Evolutionary conservation across 2,888 invertebrate species (phyloP).

Genomic region (Eumacrocentrus americanus): DNA sequence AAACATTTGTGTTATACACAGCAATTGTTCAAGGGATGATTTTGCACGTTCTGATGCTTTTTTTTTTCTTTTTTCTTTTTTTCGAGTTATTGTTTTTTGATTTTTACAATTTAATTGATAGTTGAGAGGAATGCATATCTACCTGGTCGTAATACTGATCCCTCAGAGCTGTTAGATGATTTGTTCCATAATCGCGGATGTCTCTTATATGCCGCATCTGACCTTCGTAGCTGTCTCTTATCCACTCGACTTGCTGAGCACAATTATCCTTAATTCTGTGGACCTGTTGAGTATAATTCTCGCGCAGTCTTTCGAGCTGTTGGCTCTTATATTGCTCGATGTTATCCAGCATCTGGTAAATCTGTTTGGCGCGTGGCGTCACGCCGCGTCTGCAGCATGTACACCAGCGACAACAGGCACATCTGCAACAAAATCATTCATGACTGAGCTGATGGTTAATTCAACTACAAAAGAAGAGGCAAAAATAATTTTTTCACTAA

Average conservation of each 20-base stretch:
- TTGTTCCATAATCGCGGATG: conserved; percentile 90
- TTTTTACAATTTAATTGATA: not conserved
- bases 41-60: no score
- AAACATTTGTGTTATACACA: no score
- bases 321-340: conserved; percentile 89
- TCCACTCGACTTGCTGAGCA: conserved; percentile 91
- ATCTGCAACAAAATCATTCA: conserved; percentile 64
- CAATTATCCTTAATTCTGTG: conserved; percentile 93
- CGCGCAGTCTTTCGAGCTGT: conserved; percentile 85
- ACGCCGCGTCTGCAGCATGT: conserved; percentile 75
- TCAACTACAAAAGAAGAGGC: not conserved
- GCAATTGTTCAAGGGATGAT: not conserved
- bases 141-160: conserved; percentile 95
- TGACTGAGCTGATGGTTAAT: not conserved
- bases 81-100: not conserved
- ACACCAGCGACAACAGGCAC: conserved; percentile 75
- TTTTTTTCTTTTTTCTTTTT: no score
- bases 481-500: not conserved
- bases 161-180: conserved; percentile 81
- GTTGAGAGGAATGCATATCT: conserved; percentile 27
- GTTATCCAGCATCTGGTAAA: conserved; percentile 87
- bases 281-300: conserved; percentile 92
- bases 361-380: conserved; percentile 81
- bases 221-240: conserved; percentile 87
- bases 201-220: conserved; percentile 87